Percentiles rank a stretch among this genome's conserved stretches.
phyloP scores from a whole-genome alignment of 2,888 invertebrate species.

The Belgica antarctica region DNA sequence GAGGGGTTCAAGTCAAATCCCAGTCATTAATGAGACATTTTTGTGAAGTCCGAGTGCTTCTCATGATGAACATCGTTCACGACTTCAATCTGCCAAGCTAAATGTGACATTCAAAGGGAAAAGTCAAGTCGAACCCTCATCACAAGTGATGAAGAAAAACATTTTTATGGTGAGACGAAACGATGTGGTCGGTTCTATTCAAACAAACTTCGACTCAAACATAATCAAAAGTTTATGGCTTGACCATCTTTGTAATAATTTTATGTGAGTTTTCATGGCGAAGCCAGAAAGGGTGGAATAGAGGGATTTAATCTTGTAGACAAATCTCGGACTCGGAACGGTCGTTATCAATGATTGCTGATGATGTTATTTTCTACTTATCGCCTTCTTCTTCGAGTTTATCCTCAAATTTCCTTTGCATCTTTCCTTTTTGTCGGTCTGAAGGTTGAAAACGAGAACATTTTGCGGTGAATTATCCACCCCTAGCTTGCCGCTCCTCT shows the following conservation, averaged over 20 bases:
- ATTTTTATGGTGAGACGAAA: slow-evolving; percentile 3
- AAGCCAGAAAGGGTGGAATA: too few relatives aligned
- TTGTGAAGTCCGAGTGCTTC: too few relatives aligned
- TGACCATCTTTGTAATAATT: background rate
- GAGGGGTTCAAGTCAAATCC: background rate
- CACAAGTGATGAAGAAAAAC: background rate
- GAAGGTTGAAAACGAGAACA: background rate
- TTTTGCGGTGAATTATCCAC: background rate
- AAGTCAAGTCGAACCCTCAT: background rate
- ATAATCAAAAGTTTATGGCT: background rate
- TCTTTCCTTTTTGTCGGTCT: too few relatives aligned
- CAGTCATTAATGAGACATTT: too few relatives aligned
- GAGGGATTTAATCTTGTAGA: background rate
- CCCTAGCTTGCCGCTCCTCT: background rate
- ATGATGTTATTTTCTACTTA: slow-evolving; percentile 37
- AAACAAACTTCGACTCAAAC: background rate
- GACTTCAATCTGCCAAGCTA: too few relatives aligned
- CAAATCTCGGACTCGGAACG: background rate
- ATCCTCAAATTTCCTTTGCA: background rate
- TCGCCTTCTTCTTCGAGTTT: background rate
- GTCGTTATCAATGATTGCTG: slow-evolving; percentile 35
- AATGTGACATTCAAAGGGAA: background rate
- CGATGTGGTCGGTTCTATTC: background rate
- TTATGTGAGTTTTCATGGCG: background rate
- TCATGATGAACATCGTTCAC: too few relatives aligned